Conservation (phyloP, 1,140 invertebrate genomes). For the Achatina immaculata region DNA sequence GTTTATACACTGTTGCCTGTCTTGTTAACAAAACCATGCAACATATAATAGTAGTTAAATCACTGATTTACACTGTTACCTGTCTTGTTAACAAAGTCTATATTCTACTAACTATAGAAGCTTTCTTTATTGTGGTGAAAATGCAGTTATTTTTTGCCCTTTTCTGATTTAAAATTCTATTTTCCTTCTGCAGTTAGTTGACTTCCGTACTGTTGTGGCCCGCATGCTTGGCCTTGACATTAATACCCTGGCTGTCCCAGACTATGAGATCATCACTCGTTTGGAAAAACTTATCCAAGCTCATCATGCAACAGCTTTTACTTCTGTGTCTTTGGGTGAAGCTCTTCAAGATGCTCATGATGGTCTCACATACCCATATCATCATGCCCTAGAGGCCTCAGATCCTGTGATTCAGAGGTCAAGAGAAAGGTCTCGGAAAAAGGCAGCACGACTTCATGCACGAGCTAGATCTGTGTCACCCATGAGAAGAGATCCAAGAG, state of each 20-base stretch:
- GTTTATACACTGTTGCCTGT: too few species aligned
- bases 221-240: conserved; percentile 71
- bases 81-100: too few species aligned
- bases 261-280: conserved; percentile 71
- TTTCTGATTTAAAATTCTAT: not conserved
- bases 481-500: conserved; percentile 56
- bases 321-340: conserved; percentile 63
- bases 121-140: too few species aligned
- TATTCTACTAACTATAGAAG: too few species aligned
- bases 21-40: too few species aligned
- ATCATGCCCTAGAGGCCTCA: conserved; percentile 44
- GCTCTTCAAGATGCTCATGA: conserved; percentile 66
- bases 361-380: conserved; percentile 56
- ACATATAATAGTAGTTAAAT: too few species aligned
- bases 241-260: conserved; percentile 68
- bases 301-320: conserved; percentile 64
- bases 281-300: conserved; percentile 69
- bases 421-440: conserved; percentile 52
- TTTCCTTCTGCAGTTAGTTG: conserved; percentile 63
- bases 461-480: conserved; percentile 63
- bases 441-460: conserved; percentile 47
- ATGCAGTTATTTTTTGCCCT: not conserved
- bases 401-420: conserved; percentile 48
- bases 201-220: conserved; percentile 68
- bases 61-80: too few species aligned